Percentiles rank a stretch among this genome's conserved stretches.
Evolutionary conservation across 64 coral and sea anemone species (phyloP).

Genomic region (Porites australiensis): DNA sequence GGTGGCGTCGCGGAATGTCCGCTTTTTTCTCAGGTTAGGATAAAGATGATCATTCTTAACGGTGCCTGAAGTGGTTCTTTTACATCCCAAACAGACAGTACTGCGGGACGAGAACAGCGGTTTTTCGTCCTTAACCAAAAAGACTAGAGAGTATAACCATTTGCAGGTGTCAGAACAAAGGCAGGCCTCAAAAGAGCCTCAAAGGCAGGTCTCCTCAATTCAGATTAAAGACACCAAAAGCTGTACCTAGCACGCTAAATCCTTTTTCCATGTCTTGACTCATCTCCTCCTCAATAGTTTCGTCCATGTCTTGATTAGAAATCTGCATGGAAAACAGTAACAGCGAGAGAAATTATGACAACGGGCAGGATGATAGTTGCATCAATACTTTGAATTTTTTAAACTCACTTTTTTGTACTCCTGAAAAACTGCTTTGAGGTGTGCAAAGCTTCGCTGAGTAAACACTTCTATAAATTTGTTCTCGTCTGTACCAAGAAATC

Average conservation of each 20-base stretch:
- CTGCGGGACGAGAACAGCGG: too few relatives aligned
- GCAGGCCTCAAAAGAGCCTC: too few relatives aligned
- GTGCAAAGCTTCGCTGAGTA: constrained; percentile 45
- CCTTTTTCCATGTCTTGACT: constrained; percentile 67
- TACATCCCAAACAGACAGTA: too few relatives aligned
- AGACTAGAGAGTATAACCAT: too few relatives aligned
- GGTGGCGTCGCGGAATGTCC: too few relatives aligned
- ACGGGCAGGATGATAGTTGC: neutral
- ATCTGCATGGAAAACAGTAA: constrained; percentile 10
- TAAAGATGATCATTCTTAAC: too few relatives aligned
- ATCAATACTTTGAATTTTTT: neutral
- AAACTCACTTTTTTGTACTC: constrained; percentile 75
- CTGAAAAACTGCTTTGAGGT: constrained; percentile 55
- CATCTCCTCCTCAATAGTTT: constrained; percentile 62
- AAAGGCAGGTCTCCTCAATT: too few relatives aligned
- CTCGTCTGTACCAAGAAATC: constrained; percentile 69
- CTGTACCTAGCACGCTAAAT: constrained; percentile 57
- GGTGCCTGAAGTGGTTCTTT: too few relatives aligned
- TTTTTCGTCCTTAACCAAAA: too few relatives aligned
- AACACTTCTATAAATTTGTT: constrained; percentile 56
- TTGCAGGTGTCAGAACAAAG: too few relatives aligned
- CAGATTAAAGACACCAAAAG: too few relatives aligned
- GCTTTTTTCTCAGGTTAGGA: too few relatives aligned
- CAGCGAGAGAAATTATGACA: neutral
- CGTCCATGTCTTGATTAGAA: constrained; percentile 58